Evolutionary conservation across 2,113 vertebrate genomes (phyloP).

Genomic region (Aviceda subcristata): DNA sequence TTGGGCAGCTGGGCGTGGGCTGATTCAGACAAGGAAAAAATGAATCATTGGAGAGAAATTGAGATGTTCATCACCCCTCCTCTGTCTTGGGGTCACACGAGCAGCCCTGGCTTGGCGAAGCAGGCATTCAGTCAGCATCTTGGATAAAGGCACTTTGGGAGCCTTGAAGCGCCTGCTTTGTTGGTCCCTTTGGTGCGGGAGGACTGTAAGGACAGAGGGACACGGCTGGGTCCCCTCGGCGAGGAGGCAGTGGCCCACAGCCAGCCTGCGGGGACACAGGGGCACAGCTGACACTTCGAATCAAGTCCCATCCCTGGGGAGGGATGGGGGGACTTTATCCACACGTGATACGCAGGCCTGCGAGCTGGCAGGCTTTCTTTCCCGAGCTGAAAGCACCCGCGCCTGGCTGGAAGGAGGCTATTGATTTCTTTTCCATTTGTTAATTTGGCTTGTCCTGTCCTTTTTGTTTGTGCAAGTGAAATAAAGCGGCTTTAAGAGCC

Average conservation of each 20-base stretch:
- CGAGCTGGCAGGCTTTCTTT: accelerated
- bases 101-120: background rate
- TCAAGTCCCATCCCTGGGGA: background rate
- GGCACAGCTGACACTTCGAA: background rate
- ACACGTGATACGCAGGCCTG: accelerated
- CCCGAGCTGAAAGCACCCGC: background rate
- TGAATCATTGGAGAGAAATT: background rate
- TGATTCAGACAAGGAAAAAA: background rate
- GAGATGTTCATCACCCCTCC: background rate
- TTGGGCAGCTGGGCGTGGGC: accelerated
- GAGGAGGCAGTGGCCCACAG: background rate
- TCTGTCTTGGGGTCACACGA: accelerated
- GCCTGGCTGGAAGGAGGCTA: background rate
- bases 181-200: background rate
- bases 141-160: background rate
- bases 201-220: background rate
- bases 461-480: background rate
- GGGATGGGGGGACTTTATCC: accelerated
- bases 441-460: background rate
- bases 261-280: background rate
- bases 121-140: accelerated
- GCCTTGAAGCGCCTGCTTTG: accelerated
- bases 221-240: accelerated
- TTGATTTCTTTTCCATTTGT: background rate
- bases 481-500: background rate